phyloP scores from a whole-genome alignment of 2,888 invertebrate genomes.

The Dascillus cervinus region DNA sequence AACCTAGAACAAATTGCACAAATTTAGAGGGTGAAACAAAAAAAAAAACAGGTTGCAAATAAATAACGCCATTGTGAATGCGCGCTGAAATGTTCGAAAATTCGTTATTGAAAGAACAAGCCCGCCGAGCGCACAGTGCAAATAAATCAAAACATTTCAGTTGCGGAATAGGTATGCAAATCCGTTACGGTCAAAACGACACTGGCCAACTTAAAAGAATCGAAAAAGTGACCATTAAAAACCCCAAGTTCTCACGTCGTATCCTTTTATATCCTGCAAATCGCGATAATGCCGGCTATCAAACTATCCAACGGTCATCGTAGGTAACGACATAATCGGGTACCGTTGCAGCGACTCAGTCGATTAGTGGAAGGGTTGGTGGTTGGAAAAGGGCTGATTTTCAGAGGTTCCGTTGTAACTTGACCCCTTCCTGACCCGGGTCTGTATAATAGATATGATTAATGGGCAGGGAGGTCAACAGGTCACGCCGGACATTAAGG shows the following conservation, averaged over 20 bases:
- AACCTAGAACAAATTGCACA: slow-evolving; percentile 64
- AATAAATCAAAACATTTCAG: slow-evolving; percentile 42
- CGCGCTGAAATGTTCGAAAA: neutral
- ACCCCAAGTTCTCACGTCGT: slow-evolving; percentile 38
- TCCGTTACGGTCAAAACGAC: slow-evolving; percentile 33
- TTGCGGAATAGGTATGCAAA: slow-evolving; percentile 41
- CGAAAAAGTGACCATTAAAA: slow-evolving; percentile 25
- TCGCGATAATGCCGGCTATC: slow-evolving; percentile 26
- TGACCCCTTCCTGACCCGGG: slow-evolving; percentile 33
- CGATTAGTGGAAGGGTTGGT: slow-evolving; percentile 6
- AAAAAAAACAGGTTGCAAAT: too few species aligned
- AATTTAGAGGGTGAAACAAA: too few species aligned
- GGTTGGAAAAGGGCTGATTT: slow-evolving; percentile 7
- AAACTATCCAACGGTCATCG: slow-evolving; percentile 39
- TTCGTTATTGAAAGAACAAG: slow-evolving; percentile 1
- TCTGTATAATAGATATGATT: slow-evolving; percentile 42
- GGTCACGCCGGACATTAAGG: slow-evolving; percentile 42
- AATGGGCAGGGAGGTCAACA: slow-evolving; percentile 42
- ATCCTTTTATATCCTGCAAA: slow-evolving; percentile 32
- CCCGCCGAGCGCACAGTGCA: slow-evolving; percentile 11
- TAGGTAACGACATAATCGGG: slow-evolving; percentile 45
- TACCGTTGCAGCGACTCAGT: slow-evolving; percentile 27
- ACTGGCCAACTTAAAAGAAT: slow-evolving; percentile 25
- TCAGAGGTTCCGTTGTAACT: slow-evolving; percentile 20
- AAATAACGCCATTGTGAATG: neutral